Evolutionary conservation across 1,140 invertebrate species (phyloP), one percentile per base, ranked within the genome.

Genomic region (Elymnias hypermnestra): DNA sequence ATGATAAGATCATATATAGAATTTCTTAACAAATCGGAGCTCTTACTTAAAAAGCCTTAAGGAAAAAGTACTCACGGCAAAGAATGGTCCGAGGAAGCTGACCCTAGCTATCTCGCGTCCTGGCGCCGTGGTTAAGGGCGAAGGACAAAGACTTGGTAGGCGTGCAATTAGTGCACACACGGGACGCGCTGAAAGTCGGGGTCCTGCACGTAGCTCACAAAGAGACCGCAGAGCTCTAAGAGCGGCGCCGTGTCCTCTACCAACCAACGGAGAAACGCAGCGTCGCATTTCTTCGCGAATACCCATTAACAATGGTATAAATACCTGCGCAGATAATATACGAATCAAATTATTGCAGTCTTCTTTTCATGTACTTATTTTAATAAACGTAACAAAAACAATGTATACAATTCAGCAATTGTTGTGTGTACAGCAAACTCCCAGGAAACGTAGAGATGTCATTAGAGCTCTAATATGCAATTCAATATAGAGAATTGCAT

Each of bases 1-100:
- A n/a, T n/a, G n/a, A n/a, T n/a, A n/a, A n/a, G n/a, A n/a, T n/a
- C n/a, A n/a, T n/a, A n/a, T n/a, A n/a, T n/a, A n/a, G n/a, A n/a
- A n/a, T n/a, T n/a, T n/a, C n/a, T n/a, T n/a, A n/a, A n/a, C n/a
- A n/a, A n/a, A n/a, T n/a, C n/a, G n/a, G n/a, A n/a, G n/a, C n/a
- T n/a, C n/a, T n/a, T n/a, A n/a, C n/a, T n/a, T n/a, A n/a, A n/a
- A n/a, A n/a, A n/a, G n/a, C n/a, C n/a, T n/a, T n/a, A n/a, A n/a
- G n/a, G n/a, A 15, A 6, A 8, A 25, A 8, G 19, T 15, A 70
- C 65, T 59, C 0, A 98, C 89, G 5, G 91, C 91, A 14, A 98
- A 87, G 72, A 99, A 98, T 0, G 96, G 95, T 13, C 96, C 96
- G 0, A 99, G 88, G 57, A 92, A 97, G 18, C 95, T 94, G 2